Conservation (phyloP, 1,140 invertebrate species). For the Mycetomoellerius zeteki region DNA sequence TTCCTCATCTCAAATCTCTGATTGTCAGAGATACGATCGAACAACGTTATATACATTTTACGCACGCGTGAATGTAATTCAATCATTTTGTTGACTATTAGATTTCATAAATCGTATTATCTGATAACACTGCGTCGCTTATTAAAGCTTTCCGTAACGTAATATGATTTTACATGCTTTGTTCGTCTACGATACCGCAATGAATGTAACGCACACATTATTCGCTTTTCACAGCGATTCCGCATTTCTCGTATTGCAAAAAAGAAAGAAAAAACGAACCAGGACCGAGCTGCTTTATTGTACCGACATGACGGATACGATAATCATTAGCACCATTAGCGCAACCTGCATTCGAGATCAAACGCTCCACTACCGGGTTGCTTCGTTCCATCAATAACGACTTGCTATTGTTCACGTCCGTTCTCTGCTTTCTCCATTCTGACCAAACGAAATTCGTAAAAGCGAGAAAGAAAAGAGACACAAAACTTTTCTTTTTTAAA, state of each 20-base stretch:
- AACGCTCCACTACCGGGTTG: slow-evolving; percentile 43
- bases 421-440: slow-evolving; percentile 26
- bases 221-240: slow-evolving; percentile 15
- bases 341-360: slow-evolving; percentile 59
- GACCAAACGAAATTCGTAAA: not conserved
- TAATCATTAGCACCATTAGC: slow-evolving; percentile 58
- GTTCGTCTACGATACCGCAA: slow-evolving; percentile 40
- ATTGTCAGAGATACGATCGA: not conserved
- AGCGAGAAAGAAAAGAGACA: not conserved
- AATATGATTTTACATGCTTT: slow-evolving; percentile 54
- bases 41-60: not conserved
- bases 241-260: slow-evolving; percentile 27
- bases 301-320: slow-evolving; percentile 48
- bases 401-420: slow-evolving; percentile 48
- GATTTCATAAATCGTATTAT: slow-evolving; percentile 47
- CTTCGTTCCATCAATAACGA: slow-evolving; percentile 58
- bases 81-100: slow-evolving; percentile 42
- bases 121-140: slow-evolving; percentile 40
- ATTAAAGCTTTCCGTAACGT: slow-evolving; percentile 32
- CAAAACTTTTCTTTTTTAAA: slow-evolving; percentile 1
- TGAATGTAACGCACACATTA: not conserved
- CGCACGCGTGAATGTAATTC: slow-evolving; percentile 14
- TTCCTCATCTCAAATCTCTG: not conserved
- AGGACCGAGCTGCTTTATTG: slow-evolving; percentile 42
- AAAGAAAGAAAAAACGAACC: slow-evolving; percentile 11